Conservation (phyloP, 2,113 vertebrate genomes). For the Rhodinocichla rosea region DNA sequence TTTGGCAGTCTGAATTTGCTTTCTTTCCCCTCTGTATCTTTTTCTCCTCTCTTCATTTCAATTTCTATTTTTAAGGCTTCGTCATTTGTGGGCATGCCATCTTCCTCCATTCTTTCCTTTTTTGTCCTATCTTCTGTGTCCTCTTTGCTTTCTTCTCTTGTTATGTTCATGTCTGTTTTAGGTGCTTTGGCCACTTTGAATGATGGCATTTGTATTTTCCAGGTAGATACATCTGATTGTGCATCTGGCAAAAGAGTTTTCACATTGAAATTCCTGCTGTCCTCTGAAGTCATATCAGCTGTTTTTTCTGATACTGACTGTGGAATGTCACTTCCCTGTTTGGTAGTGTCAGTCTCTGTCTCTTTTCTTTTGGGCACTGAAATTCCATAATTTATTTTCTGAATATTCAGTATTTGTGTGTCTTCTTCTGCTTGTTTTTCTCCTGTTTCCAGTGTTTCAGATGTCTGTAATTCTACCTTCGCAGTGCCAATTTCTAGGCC, state of each 20-base stretch:
- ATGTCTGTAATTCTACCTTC: neutral
- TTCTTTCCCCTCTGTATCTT: accelerated
- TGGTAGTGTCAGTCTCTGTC: neutral
- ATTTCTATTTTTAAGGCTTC: accelerated
- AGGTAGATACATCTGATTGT: neutral
- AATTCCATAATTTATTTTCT: neutral
- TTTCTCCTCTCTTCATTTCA: neutral
- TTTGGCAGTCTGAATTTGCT: neutral
- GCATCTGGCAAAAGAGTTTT: neutral
- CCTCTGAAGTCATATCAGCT: neutral
- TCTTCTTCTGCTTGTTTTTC: neutral
- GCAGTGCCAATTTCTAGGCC: neutral
- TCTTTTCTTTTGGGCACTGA: neutral
- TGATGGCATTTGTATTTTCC: constrained; percentile 30
- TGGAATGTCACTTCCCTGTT: neutral
- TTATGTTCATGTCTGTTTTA: neutral
- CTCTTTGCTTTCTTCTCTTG: accelerated
- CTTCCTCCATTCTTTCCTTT: accelerated
- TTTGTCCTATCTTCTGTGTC: accelerated
- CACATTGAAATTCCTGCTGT: accelerated
- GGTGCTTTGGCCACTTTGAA: neutral
- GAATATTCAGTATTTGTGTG: neutral
- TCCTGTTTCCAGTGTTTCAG: neutral
- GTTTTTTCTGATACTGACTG: neutral
- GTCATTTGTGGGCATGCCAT: accelerated